Base-by-base conservation (phyloP, 2,113 vertebrate genomes). In the Misgurnus mizolepis region DNA sequence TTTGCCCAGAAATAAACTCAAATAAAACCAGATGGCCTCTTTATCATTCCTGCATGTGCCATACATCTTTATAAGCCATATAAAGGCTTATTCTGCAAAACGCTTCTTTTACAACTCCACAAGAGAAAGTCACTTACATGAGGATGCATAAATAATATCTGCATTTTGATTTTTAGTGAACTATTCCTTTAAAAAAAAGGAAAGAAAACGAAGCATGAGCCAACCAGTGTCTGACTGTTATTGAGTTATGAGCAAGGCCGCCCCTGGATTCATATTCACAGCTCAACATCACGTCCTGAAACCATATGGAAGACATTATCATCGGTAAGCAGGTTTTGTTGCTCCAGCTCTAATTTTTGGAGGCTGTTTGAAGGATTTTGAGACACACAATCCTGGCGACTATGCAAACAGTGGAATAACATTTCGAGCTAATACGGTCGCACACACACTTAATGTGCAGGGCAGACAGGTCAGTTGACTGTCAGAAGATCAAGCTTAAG, bases 401-500 rank as follows among this genome's bases (percentile, higher is more conserved):
- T n/a, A n/a, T 15, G 47, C 64, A 79, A 60, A 41, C 39, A 53
- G 58, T 68, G 64, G 76, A 50, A 78, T 73, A 71, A 79, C 76
- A 78, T 11, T 61, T 49, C 17, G 12, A 10, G 49, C 73, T 76
- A 71, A 84, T 80, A 77, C 47, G 17, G 66, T 40, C 56, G 50
- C 75, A 82, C 60, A 83, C 53, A 67, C 40, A 60, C 60, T 14
- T 2, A 83, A 80, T 72, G 80, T 82, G 7, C 72, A 72, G 85
- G 86, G 73, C 84, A 82, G 77, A 78, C 61, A 15, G 87, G 85
- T 82, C 88, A 80, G 69, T 72, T 86, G 86, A 89, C 89, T 84
- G 86, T 80, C 79, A 68, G 79, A 39, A 84, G 83, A 85, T 90
- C 86, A 90, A 89, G 91, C 86, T 27, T 79, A 65, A 86, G 18